Percentiles rank a stretch among this genome's conserved stretches.
Conservation (phyloP, 2,888 invertebrate genomes). For the Pollenia griseotomentosa region DNA sequence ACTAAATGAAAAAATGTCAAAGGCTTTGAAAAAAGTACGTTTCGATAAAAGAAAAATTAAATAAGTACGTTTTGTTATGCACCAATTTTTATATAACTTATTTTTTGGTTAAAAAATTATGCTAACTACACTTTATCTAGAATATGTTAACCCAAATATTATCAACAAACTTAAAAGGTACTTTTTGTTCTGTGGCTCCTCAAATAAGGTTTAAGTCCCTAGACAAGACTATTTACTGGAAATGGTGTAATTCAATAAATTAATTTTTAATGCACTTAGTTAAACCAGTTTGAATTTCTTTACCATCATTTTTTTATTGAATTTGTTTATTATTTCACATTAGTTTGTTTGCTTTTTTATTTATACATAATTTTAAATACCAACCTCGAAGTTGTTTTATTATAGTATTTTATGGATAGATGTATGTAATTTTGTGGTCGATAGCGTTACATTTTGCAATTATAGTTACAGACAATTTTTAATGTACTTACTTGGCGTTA, state of each 20-base stretch:
- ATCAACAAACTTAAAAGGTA: too few species aligned
- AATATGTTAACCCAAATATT: too few species aligned
- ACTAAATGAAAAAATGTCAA: too few species aligned
- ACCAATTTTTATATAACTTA: too few species aligned
- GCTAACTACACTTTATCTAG: too few species aligned
- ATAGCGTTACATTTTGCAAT: slow-evolving; percentile 48
- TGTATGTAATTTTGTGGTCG: slow-evolving; percentile 2
- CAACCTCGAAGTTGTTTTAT: slow-evolving; percentile 26
- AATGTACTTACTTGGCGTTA: slow-evolving; percentile 21
- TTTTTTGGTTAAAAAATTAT: too few species aligned
- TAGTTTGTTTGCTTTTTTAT: slow-evolving; percentile 9
- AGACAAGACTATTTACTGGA: neutral
- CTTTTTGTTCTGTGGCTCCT: too few species aligned
- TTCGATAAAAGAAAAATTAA: too few species aligned
- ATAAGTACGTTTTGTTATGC: too few species aligned
- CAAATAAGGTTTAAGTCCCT: too few species aligned
- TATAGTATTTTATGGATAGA: neutral
- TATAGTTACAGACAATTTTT: slow-evolving; percentile 19
- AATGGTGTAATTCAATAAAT: slow-evolving; percentile 18
- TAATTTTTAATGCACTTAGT: slow-evolving; percentile 39
- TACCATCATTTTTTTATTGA: slow-evolving; percentile 22
- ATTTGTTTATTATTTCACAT: slow-evolving; percentile 56
- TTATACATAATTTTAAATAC: slow-evolving; percentile 45
- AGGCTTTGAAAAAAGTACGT: too few species aligned
- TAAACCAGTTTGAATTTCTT: slow-evolving; percentile 56